Base-by-base conservation (phyloP, 2,113 vertebrate genomes). In the human (Homo sapiens) region DNA sequence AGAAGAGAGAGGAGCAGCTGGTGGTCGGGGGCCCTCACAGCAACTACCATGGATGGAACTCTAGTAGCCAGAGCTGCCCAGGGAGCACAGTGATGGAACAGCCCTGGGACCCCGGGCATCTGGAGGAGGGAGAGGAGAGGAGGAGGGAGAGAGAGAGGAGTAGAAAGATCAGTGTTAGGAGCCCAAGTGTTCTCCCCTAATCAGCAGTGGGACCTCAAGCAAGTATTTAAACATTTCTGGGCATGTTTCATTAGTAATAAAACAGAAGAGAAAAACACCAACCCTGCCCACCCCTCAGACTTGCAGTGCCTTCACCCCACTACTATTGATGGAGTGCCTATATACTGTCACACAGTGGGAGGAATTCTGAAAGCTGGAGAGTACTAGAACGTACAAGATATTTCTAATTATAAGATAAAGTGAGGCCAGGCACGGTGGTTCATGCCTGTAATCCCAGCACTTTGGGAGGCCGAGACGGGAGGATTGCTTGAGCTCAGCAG, bases 181-280 rank as follows among this genome's bases (percentile, higher is more conserved):
- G 13, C 35, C 68, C 32, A 48, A 48, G 35, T 88, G 66, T 88
- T 25, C 45, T 88, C 52, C 64, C 30, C 52, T 89, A n/a, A 59
- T 48, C n/a, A 76, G 23, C 57, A 81, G 45, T 14, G 17, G 40
- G 25, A 57, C 27, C 32, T 50, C 27, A 22, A 85, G 48, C 32
- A 78, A 50, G 40, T 13, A 68, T 48, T 27, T 48, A 30, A 43
- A 68, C 48, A 81, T 40, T 88, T 72, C 70, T 73, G 59, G 66
- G n/a, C 38, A 61, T 52, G 20, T 80, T 79, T 75, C 45, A 80
- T 89, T 55, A 80, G 23, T 72, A 78, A 70, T 61, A 78, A 87
- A 87, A 87, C 22, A 50, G 38, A 50, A 70, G 79, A 92, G 22
- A 87, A 70, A 89, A 89, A 89, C 22, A 57, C 23, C 30, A 9